phyloP scores from a whole-genome alignment of 2,113 vertebrate genomes.

The Catharus minimus region DNA sequence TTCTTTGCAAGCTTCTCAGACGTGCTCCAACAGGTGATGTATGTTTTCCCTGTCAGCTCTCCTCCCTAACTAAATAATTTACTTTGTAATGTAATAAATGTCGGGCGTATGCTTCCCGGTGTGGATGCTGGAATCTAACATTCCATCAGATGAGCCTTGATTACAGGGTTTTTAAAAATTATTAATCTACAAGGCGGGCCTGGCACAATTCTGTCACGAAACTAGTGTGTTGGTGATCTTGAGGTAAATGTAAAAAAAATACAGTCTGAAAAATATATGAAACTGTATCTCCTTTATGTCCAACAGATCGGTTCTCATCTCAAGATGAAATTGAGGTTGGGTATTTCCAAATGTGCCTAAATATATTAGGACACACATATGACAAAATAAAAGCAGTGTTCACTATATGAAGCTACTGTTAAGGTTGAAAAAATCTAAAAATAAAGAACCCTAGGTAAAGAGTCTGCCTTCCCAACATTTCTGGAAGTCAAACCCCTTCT shows the following conservation, averaged over 20 bases:
- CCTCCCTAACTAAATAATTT: constrained; percentile 42
- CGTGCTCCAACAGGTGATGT: constrained; percentile 40
- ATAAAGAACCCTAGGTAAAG: background rate
- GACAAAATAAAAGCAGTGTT: background rate
- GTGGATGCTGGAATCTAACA: constrained; percentile 33
- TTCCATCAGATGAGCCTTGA: constrained; percentile 46
- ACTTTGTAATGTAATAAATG: constrained; percentile 46
- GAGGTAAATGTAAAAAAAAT: background rate
- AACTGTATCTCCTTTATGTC: background rate
- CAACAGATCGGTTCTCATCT: background rate
- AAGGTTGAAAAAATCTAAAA: background rate
- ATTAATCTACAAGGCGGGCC: background rate
- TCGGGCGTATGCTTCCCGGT: constrained; percentile 34
- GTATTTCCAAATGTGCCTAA: background rate
- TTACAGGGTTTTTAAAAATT: constrained; percentile 13
- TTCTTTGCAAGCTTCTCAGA: constrained; percentile 32
- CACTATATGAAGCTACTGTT: background rate
- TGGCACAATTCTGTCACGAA: background rate
- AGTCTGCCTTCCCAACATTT: background rate
- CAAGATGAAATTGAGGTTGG: background rate
- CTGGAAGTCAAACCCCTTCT: background rate
- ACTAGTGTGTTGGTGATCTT: background rate
- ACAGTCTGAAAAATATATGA: background rate
- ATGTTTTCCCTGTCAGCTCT: constrained; percentile 25
- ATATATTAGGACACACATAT: background rate